A percentile compares a stretch with the other conserved stretches of the same genome.
These are phyloP conservation scores for Penelope pileata DNA, from an alignment of 2,113 vertebrate genomes.

Conservation along the genomic window DNA sequence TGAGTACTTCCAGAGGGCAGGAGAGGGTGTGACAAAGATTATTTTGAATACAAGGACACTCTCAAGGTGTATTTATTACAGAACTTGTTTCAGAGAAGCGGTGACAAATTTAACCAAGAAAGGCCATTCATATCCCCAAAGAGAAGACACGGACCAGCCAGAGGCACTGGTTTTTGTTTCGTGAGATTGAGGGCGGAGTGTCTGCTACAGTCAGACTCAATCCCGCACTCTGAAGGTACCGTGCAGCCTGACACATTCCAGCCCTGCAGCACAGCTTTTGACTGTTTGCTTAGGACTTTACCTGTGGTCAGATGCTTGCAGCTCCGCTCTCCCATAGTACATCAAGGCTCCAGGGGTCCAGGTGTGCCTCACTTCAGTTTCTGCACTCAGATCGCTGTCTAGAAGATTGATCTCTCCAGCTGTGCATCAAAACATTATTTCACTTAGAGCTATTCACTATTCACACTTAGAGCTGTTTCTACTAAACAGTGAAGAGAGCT, in stretches of 20 bases:
- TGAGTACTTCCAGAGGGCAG: background rate
- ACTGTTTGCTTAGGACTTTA: conserved; percentile 14
- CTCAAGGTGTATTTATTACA: background rate
- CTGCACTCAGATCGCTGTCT: conserved; percentile 65
- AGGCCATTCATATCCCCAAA: background rate
- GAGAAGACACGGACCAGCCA: background rate
- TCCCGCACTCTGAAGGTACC: background rate
- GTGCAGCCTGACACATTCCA: background rate
- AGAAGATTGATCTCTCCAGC: conserved; percentile 79
- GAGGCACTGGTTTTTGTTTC: background rate
- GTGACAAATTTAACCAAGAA: background rate
- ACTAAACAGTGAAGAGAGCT: background rate
- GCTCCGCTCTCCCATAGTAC: conserved; percentile 83
- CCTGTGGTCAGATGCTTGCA: conserved; percentile 85
- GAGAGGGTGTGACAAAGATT: background rate
- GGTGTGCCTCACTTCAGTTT: conserved; percentile 66
- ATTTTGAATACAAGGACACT: background rate
- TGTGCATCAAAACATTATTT: conserved; percentile 23
- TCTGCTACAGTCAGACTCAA: background rate
- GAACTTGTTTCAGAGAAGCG: background rate
- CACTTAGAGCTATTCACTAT: background rate
- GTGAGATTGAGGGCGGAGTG: background rate
- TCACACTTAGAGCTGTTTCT: background rate
- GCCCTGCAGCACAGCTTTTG: background rate
- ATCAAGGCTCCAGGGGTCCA: conserved; percentile 82